These are phyloP conservation scores for Patella depressa DNA, from an alignment of 2,888 invertebrate species.

Conservation along the genomic window DNA sequence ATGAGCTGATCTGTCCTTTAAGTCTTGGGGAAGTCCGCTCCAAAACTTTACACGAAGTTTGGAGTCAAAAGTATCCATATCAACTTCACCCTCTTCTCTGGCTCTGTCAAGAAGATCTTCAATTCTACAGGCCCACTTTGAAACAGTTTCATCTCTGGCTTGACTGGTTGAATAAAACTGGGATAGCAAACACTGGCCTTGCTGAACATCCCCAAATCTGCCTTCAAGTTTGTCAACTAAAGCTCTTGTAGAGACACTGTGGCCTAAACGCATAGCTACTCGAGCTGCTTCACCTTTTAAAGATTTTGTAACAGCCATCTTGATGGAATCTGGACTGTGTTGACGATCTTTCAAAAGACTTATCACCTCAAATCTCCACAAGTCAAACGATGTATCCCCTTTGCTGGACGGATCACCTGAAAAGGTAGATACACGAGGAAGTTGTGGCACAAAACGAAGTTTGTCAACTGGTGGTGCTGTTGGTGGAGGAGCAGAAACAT, in stretches of 20 bases:
- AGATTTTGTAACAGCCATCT: not conserved
- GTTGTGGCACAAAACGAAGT: not conserved
- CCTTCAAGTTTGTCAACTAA: not conserved
- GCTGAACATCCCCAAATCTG: not conserved
- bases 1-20: not conserved
- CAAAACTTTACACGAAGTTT: not conserved
- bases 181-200: not conserved
- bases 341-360: not conserved
- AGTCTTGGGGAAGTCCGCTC: not conserved
- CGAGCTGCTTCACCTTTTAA: not conserved
- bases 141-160: not conserved
- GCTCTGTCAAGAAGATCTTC: not conserved
- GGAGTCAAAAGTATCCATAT: not conserved
- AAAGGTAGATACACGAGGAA: slow-evolving; percentile 1
- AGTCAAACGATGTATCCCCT: slow-evolving; percentile 1
- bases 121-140: not conserved
- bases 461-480: not conserved
- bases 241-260: not conserved
- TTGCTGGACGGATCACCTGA: not conserved
- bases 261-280: slow-evolving; percentile 2
- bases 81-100: not conserved
- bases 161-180: slow-evolving; percentile 3
- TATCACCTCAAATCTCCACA: slow-evolving; percentile 4
- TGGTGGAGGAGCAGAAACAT: not conserved
- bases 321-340: not conserved